phyloP scores from a whole-genome alignment of 2,888 invertebrate genomes.

The Apamea sordens region DNA sequence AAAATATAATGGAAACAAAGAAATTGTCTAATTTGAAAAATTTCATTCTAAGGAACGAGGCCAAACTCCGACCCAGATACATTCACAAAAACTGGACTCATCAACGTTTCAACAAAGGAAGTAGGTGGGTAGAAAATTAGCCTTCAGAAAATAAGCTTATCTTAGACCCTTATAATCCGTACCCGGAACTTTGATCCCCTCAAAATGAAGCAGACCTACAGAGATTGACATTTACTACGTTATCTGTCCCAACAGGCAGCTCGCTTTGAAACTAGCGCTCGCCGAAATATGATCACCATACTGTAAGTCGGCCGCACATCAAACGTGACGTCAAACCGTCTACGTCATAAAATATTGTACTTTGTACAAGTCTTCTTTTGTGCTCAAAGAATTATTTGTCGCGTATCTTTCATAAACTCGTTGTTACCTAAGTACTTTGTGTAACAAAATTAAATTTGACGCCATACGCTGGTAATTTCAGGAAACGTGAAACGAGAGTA shows the following conservation, averaged over 20 bases:
- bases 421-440: conserved; percentile 60
- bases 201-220: conserved; percentile 85
- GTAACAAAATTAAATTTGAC: conserved; percentile 58
- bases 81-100: conserved; percentile 73
- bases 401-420: conserved; percentile 61
- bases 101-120: conserved; percentile 79
- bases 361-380: conserved; percentile 66
- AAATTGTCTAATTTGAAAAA: conserved; percentile 53
- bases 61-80: conserved; percentile 55
- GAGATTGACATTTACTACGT: conserved; percentile 88
- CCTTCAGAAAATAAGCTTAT: conserved; percentile 87
- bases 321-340: conserved; percentile 68
- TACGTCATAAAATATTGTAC: conserved; percentile 64
- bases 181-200: conserved; percentile 88
- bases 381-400: conserved; percentile 54
- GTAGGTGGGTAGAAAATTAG: conserved; percentile 85
- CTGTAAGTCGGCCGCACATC: conserved; percentile 65
- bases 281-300: conserved; percentile 71
- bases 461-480: conserved; percentile 13
- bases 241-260: conserved; percentile 85
- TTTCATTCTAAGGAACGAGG: conserved; percentile 54
- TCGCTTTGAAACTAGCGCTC: conserved; percentile 79
- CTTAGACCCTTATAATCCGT: conserved; percentile 89
- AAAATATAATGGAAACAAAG: conserved; percentile 45
- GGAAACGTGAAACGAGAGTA: conserved; percentile 30